Conservation (phyloP, 2,888 invertebrate genomes). For the Himalopsyche kuldschensis region DNA sequence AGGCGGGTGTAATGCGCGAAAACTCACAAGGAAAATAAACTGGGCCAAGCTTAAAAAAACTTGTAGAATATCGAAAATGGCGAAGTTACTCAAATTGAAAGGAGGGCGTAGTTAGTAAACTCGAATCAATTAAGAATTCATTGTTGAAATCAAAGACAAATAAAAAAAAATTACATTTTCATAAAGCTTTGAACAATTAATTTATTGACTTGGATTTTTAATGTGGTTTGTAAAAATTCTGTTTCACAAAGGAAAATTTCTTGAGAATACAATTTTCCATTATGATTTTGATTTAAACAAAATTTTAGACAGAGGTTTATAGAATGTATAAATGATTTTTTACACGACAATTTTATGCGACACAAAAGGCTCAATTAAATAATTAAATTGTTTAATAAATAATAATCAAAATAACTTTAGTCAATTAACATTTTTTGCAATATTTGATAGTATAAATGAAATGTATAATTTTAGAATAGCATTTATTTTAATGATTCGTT, state of each 20-base stretch:
- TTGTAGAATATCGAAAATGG: neutral
- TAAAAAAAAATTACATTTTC: neutral
- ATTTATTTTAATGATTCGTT: too few species aligned
- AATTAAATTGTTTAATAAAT: too few species aligned
- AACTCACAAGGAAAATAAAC: slow-evolving; percentile 2
- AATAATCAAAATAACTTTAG: too few species aligned
- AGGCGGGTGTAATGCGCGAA: neutral
- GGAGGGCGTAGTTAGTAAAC: neutral
- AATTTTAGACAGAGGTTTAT: too few species aligned
- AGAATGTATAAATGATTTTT: too few species aligned
- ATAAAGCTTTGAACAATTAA: neutral
- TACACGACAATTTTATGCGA: too few species aligned
- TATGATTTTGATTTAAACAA: too few species aligned
- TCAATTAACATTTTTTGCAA: too few species aligned
- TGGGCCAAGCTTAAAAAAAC: neutral
- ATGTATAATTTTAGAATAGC: too few species aligned
- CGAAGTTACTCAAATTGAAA: neutral
- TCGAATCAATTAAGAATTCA: neutral
- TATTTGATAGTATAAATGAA: too few species aligned
- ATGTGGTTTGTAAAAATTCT: neutral
- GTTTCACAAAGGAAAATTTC: neutral
- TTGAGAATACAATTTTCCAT: too few species aligned
- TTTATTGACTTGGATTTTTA: neutral
- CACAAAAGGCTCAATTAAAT: too few species aligned
- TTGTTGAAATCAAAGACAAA: neutral